Base-by-base conservation (phyloP, 2,797 vertebrate species). In the Diglossa cyanea region DNA sequence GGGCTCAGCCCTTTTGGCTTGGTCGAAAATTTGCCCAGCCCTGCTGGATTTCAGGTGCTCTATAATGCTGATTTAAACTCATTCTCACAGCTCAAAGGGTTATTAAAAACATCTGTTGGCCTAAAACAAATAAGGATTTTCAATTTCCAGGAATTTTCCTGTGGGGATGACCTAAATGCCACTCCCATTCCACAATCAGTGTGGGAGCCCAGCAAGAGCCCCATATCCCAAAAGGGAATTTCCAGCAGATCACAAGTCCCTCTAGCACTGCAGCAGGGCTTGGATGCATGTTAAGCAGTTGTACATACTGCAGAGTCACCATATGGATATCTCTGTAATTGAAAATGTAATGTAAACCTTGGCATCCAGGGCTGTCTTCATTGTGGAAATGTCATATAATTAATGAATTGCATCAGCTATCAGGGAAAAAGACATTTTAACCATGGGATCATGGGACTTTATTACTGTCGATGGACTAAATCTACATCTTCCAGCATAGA, bases 311-410 rank as follows among this genome's bases (percentile, higher is more conserved):
- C 95, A 95, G 94, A 95, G 85, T 96, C 95, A 93, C 94, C 93
- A 81, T 96, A 94, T 94, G 91, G 89, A 42, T 95, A 51, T 33
- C 86, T 85, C 35, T 55, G 66, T 96, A 96, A 96, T 94, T 95
- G 95, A 96, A 97, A 95, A 90, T 80, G 75, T 94, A 96, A 95
- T 93, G 95, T 94, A 97, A 90, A 90, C 79, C 94, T 95, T 94
- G 94, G 95, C 95, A 96, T 73, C 50, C 60, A 65, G 74, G 39
- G 54, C 9, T 71, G 9, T 31, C 81, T 96, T 90, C 70, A 76
- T 86, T 88, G 92, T 95, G 74, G 85, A 94, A 95, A 84, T 94
- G 91, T 93, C 95, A 91, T 51, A 93, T 93, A 92, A 95, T 92
- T 94, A 96, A 97, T 96, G 90, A 96, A 91, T 86, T 92, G 93